Evolutionary conservation across 2,888 invertebrate genomes (phyloP).

Genomic region (Zaprionus obscuricornis): DNA sequence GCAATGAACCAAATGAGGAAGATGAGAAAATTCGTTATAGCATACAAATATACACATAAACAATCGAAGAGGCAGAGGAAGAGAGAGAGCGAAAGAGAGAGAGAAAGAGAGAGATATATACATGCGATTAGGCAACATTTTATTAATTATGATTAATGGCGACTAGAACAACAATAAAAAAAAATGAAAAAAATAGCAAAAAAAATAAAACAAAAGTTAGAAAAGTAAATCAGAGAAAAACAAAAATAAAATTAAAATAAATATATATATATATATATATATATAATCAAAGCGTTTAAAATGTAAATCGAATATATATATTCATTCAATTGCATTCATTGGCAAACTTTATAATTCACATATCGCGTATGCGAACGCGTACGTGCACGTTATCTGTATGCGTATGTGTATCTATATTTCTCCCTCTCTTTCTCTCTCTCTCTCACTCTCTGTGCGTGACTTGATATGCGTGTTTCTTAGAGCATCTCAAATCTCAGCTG

Average conservation of each 20-base stretch:
- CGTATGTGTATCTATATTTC: slow-evolving; percentile 9
- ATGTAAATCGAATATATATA: slow-evolving; percentile 23
- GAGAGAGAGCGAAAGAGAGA: slow-evolving; percentile 1
- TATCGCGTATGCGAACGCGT: slow-evolving; percentile 36
- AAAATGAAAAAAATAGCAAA: neutral
- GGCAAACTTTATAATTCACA: slow-evolving; percentile 29
- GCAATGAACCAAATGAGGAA: slow-evolving; percentile 25
- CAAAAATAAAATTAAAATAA: slow-evolving; percentile 24
- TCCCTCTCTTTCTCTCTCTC: neutral
- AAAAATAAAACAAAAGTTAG: neutral
- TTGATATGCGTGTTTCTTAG: neutral
- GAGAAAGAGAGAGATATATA: too few species aligned
- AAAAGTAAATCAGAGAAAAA: slow-evolving; percentile 35
- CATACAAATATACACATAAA: neutral
- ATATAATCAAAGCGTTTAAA: slow-evolving; percentile 10
- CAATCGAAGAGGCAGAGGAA: slow-evolving; percentile 2
- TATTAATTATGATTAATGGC: neutral
- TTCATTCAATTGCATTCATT: slow-evolving; percentile 38
- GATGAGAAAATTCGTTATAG: slow-evolving; percentile 15
- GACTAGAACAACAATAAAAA: neutral
- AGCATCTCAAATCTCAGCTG: too few species aligned
- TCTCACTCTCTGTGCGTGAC: slow-evolving; percentile 1
- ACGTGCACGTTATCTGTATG: slow-evolving; percentile 27
- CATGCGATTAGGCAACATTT: neutral
- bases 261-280: neutral